Base-by-base conservation (phyloP, 2,888 invertebrate genomes). In the Andricus quercusramuli region DNA sequence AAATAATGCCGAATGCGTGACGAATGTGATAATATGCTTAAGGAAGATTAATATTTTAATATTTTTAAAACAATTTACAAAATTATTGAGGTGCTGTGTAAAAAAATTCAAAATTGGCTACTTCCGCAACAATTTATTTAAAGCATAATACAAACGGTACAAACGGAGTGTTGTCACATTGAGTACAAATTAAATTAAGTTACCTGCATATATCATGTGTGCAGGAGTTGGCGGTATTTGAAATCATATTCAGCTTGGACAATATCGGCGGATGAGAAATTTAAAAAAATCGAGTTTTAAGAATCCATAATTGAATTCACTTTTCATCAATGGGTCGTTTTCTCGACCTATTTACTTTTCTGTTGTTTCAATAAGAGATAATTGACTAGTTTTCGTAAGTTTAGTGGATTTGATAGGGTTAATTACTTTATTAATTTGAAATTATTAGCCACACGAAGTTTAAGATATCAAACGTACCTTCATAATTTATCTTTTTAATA, bases 141-240 rank as follows among this genome's bases (percentile, higher is more conserved):
- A 92, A 92, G 92, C 92, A 92, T 92, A 56, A 56, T 56, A 92
- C 92, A 92, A 92, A 92, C 91, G 90, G 91, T 92, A 92, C 91
- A 92, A 92, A 92, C 92, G 90, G 87, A 89, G 88, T 88, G 86
- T 90, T 88, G 89, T 90, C 88, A 88, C 86, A 89, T 89, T 88
- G 88, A 90, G 87, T 92, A 91, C 87, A 92, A 91, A 91, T 90
- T 88, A 90, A 90, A 90, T 90, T 88, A 90, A 88, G 83, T 86
- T 83, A 85, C 74, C 84, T 82, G 83, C 83, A 82, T 83, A 80
- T 82, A 82, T 82, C 74, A 81, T 82, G 82, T 83, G 79, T 83
- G 83, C 83, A 84, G 81, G 81, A 82, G 62, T 79, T 66, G 4
- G 66, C 47, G 62, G 22, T 78, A 62, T 44, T 79, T 62, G 3